Conservation (phyloP, 2,113 vertebrate genomes). For the Takifugu bimaculatus region DNA sequence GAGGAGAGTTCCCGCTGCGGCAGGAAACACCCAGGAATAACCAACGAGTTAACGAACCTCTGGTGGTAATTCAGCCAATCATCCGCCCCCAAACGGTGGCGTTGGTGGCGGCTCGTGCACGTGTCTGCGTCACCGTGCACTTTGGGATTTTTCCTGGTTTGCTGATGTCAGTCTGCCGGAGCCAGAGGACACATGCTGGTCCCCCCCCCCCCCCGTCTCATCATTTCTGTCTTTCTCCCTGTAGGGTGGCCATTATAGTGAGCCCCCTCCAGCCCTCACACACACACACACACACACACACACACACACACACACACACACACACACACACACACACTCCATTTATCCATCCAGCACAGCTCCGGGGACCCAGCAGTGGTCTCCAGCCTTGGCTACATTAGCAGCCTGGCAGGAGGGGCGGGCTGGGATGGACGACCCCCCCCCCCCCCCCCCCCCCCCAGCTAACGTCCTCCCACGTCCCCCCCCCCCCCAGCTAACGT, state of each 20-base stretch:
- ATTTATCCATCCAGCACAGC: conserved; percentile 42
- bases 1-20: not conserved
- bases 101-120: conserved; percentile 3
- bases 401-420: conserved; percentile 52
- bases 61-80: conserved; percentile 33
- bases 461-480: conserved; percentile 57
- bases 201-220: conserved; percentile 43
- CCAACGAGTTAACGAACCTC: not conserved
- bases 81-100: conserved; percentile 17
- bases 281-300: conserved; percentile 10
- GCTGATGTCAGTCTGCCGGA: conserved; percentile 41
- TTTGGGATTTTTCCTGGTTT: conserved; percentile 10
- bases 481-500: conserved; percentile 50
- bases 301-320: conserved; percentile 14
- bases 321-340: conserved; percentile 10
- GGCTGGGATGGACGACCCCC: conserved; percentile 30
- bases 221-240: conserved; percentile 57
- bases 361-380: conserved; percentile 52
- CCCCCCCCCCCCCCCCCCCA: no score
- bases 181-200: conserved; percentile 54
- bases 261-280: conserved; percentile 49
- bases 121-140: conserved; percentile 17
- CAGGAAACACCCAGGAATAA: no score
- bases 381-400: conserved; percentile 59
- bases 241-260: conserved; percentile 51